These are phyloP conservation scores for Drosophila ananassae DNA, from an alignment of 1,140 invertebrate species.

Conservation along the genomic window DNA sequence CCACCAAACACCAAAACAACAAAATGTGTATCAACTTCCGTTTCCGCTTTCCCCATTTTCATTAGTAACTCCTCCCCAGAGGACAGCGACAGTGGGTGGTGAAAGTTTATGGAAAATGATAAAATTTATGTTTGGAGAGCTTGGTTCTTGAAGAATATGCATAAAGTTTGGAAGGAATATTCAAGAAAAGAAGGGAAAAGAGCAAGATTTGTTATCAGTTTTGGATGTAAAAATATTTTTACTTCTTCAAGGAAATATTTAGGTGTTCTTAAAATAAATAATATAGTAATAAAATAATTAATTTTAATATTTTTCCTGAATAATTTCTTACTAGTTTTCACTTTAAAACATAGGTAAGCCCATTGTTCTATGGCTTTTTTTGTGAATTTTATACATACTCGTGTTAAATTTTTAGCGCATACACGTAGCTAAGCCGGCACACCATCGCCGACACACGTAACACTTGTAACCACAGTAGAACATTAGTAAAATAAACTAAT, in stretches of 20 bases:
- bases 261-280: background rate
- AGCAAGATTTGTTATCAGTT: background rate
- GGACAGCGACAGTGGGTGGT: conserved; percentile 36
- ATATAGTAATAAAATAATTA: too few species aligned
- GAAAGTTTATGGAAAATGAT: conserved; percentile 1
- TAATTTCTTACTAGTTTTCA: background rate
- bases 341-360: background rate
- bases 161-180: background rate
- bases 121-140: background rate
- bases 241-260: too few species aligned
- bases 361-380: conserved; percentile 26
- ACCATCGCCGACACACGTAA: conserved; percentile 34
- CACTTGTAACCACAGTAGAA: conserved; percentile 2
- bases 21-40: conserved; percentile 65
- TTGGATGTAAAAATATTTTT: too few species aligned
- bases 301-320: background rate
- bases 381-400: conserved; percentile 51
- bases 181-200: background rate
- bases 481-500: background rate
- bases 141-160: background rate
- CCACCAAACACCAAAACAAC: conserved; percentile 55
- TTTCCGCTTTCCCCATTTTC: conserved; percentile 42
- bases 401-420: conserved; percentile 42
- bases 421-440: conserved; percentile 27
- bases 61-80: conserved; percentile 21